Base-by-base conservation (phyloP, 1,140 invertebrate genomes). In the Nephila pilipes region DNA sequence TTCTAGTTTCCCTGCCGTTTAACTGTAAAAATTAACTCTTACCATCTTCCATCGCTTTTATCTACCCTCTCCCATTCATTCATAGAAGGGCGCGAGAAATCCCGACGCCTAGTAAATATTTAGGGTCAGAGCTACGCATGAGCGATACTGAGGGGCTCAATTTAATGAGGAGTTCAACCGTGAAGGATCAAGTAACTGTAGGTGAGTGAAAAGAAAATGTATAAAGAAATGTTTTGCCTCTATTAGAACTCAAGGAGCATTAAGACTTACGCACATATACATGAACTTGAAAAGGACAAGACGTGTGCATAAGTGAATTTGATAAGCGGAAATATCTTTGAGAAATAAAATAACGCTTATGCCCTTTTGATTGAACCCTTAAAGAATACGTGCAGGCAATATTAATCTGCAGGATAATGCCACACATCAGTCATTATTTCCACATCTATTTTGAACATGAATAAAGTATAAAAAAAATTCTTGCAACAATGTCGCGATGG, bases 111-210 rank as follows among this genome's bases (percentile, higher is more conserved):
- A 91, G 89, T 91, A 81, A 91, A 91, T 91, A 91, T 83, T 91
- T 83, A 83, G 65, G 89, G 89, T 91, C 89, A 91, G 55, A 54
- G 89, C 18, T 83, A 60, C 58, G 89, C 79, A 60, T 83, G 79
- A 83, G 89, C 69, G 60, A 32, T 32, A 29, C 32, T 69, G 75
- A 54, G 55, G 18, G 18, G 75, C 32, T 36, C 88, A 88, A 80
- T 90, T 90, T 90, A 65, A 80, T 25, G 88, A 80, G 60, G 88
- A 90, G 88, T 90, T 90, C 69, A 90, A 80, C n/a, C 88, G 29
- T 90, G 88, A 90, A 90, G 25, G 75, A 88, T 63, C 85, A 20
- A 46, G 60, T 55, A 32, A 75, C 63, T 54, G 63, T 46, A 65
- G 87, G 29, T 54, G 63, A 88, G 6, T 36, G 63, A 54, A 69